These are phyloP conservation scores for Matsumurasca onukii DNA, from an alignment of 1,140 invertebrate species.

Conservation along the genomic window DNA sequence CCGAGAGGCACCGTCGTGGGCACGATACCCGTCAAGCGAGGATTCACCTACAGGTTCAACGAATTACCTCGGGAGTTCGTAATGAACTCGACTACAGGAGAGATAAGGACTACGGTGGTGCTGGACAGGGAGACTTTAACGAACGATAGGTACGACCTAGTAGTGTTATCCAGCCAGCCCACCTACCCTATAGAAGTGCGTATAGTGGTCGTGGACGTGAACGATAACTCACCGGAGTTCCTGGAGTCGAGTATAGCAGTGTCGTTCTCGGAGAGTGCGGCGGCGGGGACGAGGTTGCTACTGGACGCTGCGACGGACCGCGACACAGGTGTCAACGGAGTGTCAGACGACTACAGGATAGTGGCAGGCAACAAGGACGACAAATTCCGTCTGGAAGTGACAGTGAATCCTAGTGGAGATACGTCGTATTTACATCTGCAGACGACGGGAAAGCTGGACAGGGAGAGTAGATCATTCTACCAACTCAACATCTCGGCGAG, in stretches of 20 bases:
- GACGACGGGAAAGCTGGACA: conserved; percentile 84
- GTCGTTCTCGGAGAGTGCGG: conserved; percentile 88
- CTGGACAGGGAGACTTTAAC: conserved; percentile 77
- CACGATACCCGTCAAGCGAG: conserved; percentile 79
- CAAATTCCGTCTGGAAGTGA: conserved; percentile 84
- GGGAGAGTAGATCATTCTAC: conserved; percentile 82
- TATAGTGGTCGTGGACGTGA: conserved; percentile 81
- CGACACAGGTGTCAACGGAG: conserved; percentile 83
- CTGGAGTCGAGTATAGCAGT: conserved; percentile 84
- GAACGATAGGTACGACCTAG: conserved; percentile 82
- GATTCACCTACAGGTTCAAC: conserved; percentile 89
- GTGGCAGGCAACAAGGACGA: conserved; percentile 83
- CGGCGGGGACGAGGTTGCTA: conserved; percentile 78
- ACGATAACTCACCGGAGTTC: conserved; percentile 88
- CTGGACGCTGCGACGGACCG: conserved; percentile 85
- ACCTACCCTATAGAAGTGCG: conserved; percentile 92
- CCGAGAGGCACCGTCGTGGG: conserved; percentile 80
- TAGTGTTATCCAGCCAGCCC: conserved; percentile 87
- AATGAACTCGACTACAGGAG: conserved; percentile 76
- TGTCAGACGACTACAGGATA: conserved; percentile 84
- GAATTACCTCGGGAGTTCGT: conserved; percentile 82
- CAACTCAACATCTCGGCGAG: conserved; percentile 85
- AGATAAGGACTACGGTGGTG: conserved; percentile 76
- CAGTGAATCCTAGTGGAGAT: conserved; percentile 84
- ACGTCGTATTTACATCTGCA: conserved; percentile 88